Conservation (phyloP, 2,888 invertebrate genomes). For the Trachelus tabidus region DNA sequence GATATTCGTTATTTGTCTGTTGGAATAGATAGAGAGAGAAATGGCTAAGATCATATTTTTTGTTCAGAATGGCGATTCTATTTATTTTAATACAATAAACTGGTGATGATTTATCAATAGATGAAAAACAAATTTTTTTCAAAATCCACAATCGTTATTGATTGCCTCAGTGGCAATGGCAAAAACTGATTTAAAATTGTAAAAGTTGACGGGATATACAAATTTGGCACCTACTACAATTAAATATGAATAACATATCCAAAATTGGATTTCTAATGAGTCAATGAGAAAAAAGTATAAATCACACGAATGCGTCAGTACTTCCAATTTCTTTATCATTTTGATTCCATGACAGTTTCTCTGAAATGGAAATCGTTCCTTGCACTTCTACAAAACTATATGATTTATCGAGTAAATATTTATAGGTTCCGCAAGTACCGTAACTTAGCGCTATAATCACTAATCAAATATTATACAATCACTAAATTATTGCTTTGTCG, state of each 20-base stretch:
- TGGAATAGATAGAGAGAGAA: too few relatives aligned
- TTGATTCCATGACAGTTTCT: slow-evolving; percentile 25
- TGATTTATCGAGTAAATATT: slow-evolving; percentile 62
- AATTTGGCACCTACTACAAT: slow-evolving; percentile 39
- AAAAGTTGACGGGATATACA: background rate
- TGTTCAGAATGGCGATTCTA: background rate
- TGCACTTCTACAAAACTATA: slow-evolving; percentile 64
- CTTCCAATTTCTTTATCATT: slow-evolving; percentile 7
- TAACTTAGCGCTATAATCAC: slow-evolving; percentile 59
- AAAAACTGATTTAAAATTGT: background rate
- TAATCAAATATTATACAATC: slow-evolving; percentile 65
- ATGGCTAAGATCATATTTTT: background rate
- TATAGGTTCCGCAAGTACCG: slow-evolving; percentile 60
- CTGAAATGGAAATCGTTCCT: slow-evolving; percentile 48
- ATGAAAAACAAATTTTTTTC: background rate
- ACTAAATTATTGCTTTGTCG: slow-evolving; percentile 66
- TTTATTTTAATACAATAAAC: background rate
- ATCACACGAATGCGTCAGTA: slow-evolving; percentile 2
- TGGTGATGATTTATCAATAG: background rate
- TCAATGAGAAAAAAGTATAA: slow-evolving; percentile 2
- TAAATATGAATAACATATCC: slow-evolving; percentile 8
- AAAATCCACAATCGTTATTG: background rate
- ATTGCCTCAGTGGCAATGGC: background rate
- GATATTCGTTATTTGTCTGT: too few relatives aligned
- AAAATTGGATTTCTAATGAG: background rate